Base-by-base conservation (phyloP, 1,140 invertebrate genomes). In the Aplysia californica region DNA sequence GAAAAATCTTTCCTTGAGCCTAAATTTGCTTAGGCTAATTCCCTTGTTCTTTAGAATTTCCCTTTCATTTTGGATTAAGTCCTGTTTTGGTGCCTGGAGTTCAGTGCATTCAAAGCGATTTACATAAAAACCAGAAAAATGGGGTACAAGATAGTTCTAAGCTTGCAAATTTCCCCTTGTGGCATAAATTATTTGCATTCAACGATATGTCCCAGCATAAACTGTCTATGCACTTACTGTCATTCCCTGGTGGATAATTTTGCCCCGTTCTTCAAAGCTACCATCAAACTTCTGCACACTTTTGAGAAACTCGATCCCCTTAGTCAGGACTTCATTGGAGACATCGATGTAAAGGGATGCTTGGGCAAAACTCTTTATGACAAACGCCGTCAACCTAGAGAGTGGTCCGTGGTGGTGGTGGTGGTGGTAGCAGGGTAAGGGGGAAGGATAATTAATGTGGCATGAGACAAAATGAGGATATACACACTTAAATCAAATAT, bases 281-380 rank as follows among this genome's bases (percentile, higher is more conserved):
- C 97, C 97, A 86, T 95, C 95, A 0, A 88, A 4, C 0, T 90
- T 91, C 89, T 98, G 97, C 78, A 93, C 91, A 10, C 90, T 88
- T 0, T 93, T 90, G 39, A 99, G 90, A 94, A 96, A 98, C 33
- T 93, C 89, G 3, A 97, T 88, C 18, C 95, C 94, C 44, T 92
- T 91, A 6, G 91, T 87, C 67, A 97, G 93, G 39, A 97, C 92
- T 58, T 85, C 76, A 6, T 88, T 82, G 73, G 96, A 95, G 64
- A 97, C 72, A 20, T 44, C 38, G 15, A 82, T 79, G 20, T 74
- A 70, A 38, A 92, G 89, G 59, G 92, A 91, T 3, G 96, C 96
- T 88, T 96, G 94, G 31, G 92, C 92, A 82, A 99, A 94, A 44
- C 96, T 95, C 79, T 95, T 93, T 0, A 94, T 92, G 0, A 97